phyloP scores from a whole-genome alignment of 2,888 invertebrate species.

The Psylliodes chrysocephalus region DNA sequence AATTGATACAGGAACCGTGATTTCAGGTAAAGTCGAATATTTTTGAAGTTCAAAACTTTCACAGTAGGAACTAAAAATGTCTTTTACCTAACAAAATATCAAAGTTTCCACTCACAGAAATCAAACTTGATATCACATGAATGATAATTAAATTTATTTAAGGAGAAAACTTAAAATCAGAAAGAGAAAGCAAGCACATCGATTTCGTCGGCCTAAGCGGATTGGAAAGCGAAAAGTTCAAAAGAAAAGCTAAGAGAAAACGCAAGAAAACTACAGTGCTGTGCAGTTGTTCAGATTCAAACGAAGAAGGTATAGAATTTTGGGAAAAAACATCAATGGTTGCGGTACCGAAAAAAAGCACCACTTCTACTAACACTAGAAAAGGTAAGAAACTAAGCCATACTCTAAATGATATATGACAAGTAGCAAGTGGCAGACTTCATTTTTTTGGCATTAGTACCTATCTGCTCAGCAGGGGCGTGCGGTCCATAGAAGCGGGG shows the following conservation, averaged over 20 bases:
- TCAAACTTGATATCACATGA: no score
- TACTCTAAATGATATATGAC: no score
- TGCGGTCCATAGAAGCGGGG: no score
- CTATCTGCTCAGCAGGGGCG: no score
- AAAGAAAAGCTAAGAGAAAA: slow-evolving; percentile 20
- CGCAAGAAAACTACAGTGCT: slow-evolving; percentile 23
- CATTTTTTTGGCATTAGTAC: no score
- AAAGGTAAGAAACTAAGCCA: not conserved
- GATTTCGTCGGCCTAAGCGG: slow-evolving; percentile 26
- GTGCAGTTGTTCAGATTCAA: slow-evolving; percentile 13
- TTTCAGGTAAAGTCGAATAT: no score
- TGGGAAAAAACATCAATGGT: slow-evolving; percentile 23
- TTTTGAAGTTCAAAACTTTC: no score
- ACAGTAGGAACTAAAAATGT: no score
- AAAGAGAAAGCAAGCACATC: slow-evolving; percentile 25
- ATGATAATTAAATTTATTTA: no score
- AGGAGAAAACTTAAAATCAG: slow-evolving; percentile 1
- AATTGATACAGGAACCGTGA: slow-evolving; percentile 28
- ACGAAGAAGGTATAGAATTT: slow-evolving; percentile 24
- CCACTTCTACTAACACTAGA: not conserved
- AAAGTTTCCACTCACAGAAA: no score
- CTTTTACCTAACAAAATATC: no score
- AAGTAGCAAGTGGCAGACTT: no score
- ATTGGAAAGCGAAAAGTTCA: slow-evolving; percentile 5
- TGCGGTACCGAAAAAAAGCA: slow-evolving; percentile 16